These are phyloP conservation scores for Hucho hucho DNA, from an alignment of 2,113 vertebrate species.

Conservation along the genomic window DNA sequence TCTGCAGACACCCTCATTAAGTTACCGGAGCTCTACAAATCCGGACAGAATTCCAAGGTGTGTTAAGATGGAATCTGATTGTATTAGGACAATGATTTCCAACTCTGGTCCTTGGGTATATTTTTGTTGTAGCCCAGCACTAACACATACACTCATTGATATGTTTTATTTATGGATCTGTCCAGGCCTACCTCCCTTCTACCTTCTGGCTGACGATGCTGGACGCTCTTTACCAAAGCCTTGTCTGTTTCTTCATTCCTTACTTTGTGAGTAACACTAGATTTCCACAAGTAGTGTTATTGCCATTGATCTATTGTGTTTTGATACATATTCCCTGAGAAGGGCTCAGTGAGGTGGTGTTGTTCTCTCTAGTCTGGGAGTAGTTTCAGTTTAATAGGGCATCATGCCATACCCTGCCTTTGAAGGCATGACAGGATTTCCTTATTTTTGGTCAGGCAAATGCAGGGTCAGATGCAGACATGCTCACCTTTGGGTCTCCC, in stretches of 20 bases:
- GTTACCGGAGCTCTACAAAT: conserved; percentile 85
- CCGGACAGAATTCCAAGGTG: conserved; percentile 85
- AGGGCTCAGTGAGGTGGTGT: no score
- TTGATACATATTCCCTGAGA: neutral
- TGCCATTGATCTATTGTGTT: neutral
- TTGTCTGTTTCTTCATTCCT: conserved; percentile 90
- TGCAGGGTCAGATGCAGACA: conserved; percentile 78
- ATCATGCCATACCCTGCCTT: no score
- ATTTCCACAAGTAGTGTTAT: neutral
- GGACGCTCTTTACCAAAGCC: conserved; percentile 94
- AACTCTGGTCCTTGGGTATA: neutral
- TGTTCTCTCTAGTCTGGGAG: no score
- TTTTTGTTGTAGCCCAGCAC: neutral
- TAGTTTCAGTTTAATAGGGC: no score
- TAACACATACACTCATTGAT: neutral
- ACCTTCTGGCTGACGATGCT: conserved; percentile 82
- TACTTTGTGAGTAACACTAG: conserved; percentile 81
- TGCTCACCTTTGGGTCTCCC: conserved; percentile 86
- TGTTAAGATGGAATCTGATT: conserved; percentile 25
- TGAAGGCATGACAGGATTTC: neutral
- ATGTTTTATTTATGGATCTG: neutral
- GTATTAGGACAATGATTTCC: conserved; percentile 35
- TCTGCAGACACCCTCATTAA: conserved; percentile 85
- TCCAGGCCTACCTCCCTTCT: conserved; percentile 79
- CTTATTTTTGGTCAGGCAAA: conserved; percentile 71